Base-by-base conservation (phyloP, 2,888 invertebrate genomes). In the Acrobeloides nanus region DNA sequence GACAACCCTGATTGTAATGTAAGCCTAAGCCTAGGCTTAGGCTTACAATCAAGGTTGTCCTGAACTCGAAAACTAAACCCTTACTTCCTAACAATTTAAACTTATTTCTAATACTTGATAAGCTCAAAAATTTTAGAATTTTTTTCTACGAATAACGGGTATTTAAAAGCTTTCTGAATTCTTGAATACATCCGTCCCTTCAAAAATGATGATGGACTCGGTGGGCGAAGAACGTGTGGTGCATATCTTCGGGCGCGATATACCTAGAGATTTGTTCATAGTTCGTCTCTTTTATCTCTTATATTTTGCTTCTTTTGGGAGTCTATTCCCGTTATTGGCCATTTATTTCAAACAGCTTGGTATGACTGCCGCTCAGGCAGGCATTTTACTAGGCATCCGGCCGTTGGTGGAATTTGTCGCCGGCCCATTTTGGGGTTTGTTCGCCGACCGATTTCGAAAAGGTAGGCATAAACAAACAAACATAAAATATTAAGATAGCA, bases 311-410 rank as follows among this genome's bases (percentile, higher is more conserved):
- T 93, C 95, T 1, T 97, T 97, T 75, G 97, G 97, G 5, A 90
- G 90, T 1, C 81, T 97, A 15, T 97, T 95, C 75, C 97, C 97
- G 0, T 79, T 99, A 53, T 87, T 97, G 85, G 95, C 92, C 29
- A 89, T 97, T 37, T 99, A 95, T 79, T 97, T 97, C 81, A 99
- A 97, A 79, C 95, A 95, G 80, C 85, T 95, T 84, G 92, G 92
- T 51, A 92, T 97, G 90, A 93, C 92, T 77, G 21, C 46, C 15
- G 55, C 29, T 24, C 61, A 71, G 57, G 66, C 73, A 3, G 74
- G 74, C 5, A 65, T 78, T 17, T 68, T 80, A 15, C 87, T 93
- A 65, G 95, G 97, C 23, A 85, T 89, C 64, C 81, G 97, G 54
- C 95, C 95, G 1, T 88, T 97, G 75, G 87, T 97, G 38, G 95